Evolutionary conservation across 2,113 vertebrate species (phyloP).

Genomic region (Melanotaenia duboulayi): DNA sequence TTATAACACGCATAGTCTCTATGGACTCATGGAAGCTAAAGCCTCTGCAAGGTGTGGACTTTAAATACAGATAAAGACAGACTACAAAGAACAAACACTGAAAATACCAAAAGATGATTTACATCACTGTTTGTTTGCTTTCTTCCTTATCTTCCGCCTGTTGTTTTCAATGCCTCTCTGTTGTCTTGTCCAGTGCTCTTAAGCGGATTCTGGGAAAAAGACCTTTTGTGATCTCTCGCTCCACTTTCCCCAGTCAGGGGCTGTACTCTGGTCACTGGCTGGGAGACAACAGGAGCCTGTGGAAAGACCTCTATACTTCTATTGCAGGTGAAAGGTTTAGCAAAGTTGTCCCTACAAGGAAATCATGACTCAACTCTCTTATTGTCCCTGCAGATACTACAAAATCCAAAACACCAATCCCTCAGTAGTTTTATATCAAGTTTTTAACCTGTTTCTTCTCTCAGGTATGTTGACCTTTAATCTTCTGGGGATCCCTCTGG

Average conservation of each 20-base stretch:
- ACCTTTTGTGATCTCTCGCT: constrained; percentile 89
- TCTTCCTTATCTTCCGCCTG: not conserved
- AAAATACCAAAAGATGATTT: not conserved
- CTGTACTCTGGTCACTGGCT: constrained; percentile 91
- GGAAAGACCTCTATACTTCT: constrained; percentile 89
- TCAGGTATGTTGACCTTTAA: constrained; percentile 90
- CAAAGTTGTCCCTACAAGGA: too few species aligned
- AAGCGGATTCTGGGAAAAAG: constrained; percentile 83
- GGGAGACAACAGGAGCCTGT: constrained; percentile 89
- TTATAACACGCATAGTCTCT: constrained; percentile 77
- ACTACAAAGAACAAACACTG: not conserved
- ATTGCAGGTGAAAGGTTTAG: constrained; percentile 81
- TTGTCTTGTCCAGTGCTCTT: constrained; percentile 81
- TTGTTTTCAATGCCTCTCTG: not conserved
- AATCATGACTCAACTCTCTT: not conserved
- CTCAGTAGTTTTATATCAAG: not conserved
- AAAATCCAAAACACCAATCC: not conserved
- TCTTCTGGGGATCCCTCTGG: constrained; percentile 86
- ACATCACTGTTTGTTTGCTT: not conserved
- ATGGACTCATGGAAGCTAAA: constrained; percentile 77
- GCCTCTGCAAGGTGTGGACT: constrained; percentile 67
- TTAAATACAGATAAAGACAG: not conserved
- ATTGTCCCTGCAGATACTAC: not conserved
- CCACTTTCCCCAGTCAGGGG: constrained; percentile 91
- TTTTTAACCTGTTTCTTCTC: not conserved